Percentiles rank a stretch among this genome's conserved stretches.
Evolutionary conservation across 2,113 vertebrate species (phyloP).

Genomic region (Cyanoderma ruficeps): DNA sequence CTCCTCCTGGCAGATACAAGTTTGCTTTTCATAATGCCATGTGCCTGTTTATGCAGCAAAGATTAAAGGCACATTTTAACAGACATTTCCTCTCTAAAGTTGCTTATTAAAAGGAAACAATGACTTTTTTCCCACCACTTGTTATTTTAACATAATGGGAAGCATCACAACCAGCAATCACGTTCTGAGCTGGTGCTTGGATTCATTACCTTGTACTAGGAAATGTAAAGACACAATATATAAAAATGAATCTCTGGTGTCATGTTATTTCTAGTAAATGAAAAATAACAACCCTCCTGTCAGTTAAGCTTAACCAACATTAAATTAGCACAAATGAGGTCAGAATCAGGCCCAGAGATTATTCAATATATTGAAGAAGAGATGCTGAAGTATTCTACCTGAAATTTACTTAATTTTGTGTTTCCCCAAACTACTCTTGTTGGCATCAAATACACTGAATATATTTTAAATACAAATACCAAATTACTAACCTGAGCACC

Average conservation of each 20-base stretch:
- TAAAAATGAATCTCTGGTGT: not conserved
- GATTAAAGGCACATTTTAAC: not conserved
- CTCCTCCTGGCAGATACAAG: not conserved
- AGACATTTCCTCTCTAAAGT: not conserved
- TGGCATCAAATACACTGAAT: not conserved
- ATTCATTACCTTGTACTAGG: not conserved
- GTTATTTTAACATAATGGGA: not conserved
- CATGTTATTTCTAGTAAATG: not conserved
- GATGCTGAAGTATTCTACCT: not conserved
- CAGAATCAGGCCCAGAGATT: not conserved
- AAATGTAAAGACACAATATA: not conserved
- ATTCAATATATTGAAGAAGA: not conserved
- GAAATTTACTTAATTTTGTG: not conserved
- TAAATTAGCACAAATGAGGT: not conserved
- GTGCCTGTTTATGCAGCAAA: not conserved
- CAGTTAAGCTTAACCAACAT: not conserved
- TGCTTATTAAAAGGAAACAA: slow-evolving; percentile 16
- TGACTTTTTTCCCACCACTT: not conserved
- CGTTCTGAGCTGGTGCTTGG: not conserved
- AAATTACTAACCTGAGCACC: not conserved
- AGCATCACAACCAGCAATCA: not conserved
- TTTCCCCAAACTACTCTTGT: not conserved
- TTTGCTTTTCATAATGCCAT: not conserved
- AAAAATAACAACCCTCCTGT: not conserved
- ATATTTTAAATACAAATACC: not conserved